These are phyloP conservation scores for Stramonita haemastoma DNA, from an alignment of 2,888 invertebrate species.

Conservation along the genomic window DNA sequence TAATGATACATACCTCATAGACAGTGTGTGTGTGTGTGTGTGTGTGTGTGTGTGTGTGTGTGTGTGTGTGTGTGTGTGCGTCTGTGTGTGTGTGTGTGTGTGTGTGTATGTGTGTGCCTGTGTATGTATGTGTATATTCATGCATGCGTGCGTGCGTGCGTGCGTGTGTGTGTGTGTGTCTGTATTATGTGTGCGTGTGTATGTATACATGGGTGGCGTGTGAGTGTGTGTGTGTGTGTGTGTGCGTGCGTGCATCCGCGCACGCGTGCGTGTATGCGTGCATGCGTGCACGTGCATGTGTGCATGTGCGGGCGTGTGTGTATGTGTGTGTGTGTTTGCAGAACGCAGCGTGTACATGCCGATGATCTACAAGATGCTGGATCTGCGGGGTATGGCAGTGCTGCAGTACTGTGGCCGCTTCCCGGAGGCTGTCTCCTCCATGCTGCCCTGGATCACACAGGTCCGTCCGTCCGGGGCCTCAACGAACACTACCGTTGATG, in stretches of 20 bases:
- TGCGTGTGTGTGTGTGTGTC: no score
- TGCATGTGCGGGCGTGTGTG: background rate
- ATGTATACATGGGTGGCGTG: background rate
- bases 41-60: background rate
- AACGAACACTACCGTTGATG: no score
- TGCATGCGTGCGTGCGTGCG: no score
- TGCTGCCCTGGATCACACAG: background rate
- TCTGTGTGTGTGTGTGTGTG: slow-evolving; percentile 1
- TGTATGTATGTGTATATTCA: no score
- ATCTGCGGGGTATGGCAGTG: background rate
- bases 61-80: background rate
- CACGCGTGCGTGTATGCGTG: background rate
- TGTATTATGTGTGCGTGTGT: no score
- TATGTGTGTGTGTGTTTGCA: background rate
- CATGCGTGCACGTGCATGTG: background rate
- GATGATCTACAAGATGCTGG: background rate
- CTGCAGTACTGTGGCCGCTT: background rate
- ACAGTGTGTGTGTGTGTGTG: no score
- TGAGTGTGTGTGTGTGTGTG: no score
- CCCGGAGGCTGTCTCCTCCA: background rate
- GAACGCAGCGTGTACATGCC: background rate
- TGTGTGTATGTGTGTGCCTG: background rate
- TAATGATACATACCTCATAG: no score
- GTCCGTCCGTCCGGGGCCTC: background rate
- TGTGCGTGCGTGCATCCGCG: background rate